Conservation (phyloP, 2,113 vertebrate species). For the Corythaeola cristata region DNA sequence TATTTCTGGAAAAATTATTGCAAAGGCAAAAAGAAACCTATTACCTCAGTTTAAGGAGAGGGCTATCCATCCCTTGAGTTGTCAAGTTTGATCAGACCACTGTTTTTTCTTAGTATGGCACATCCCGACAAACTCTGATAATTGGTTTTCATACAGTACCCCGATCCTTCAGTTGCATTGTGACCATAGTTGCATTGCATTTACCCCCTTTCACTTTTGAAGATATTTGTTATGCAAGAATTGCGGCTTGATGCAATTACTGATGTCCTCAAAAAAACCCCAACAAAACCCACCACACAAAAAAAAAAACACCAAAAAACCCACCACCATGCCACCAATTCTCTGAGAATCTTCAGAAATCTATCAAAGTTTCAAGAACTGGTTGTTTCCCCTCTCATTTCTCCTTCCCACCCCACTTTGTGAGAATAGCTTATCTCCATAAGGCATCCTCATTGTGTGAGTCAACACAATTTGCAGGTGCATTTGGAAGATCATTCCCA, state of each 20-base stretch:
- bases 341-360: neutral
- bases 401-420: neutral
- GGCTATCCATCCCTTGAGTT: neutral
- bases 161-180: neutral
- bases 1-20: neutral
- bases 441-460: neutral
- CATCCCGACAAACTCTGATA: neutral
- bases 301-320: neutral
- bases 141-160: neutral
- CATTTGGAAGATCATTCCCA: neutral
- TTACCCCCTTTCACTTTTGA: neutral
- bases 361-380: neutral
- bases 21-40: neutral
- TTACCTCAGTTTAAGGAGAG: neutral
- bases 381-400: neutral
- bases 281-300: too few species aligned
- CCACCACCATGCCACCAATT: neutral
- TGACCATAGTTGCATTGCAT: neutral
- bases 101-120: neutral
- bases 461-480: neutral
- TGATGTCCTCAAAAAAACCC: neutral
- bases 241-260: neutral
- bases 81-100: neutral
- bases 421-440: neutral
- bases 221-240: accelerated